Base-by-base conservation (phyloP, 2,797 vertebrate genomes). In the Ptychobarbus kaznakovi region DNA sequence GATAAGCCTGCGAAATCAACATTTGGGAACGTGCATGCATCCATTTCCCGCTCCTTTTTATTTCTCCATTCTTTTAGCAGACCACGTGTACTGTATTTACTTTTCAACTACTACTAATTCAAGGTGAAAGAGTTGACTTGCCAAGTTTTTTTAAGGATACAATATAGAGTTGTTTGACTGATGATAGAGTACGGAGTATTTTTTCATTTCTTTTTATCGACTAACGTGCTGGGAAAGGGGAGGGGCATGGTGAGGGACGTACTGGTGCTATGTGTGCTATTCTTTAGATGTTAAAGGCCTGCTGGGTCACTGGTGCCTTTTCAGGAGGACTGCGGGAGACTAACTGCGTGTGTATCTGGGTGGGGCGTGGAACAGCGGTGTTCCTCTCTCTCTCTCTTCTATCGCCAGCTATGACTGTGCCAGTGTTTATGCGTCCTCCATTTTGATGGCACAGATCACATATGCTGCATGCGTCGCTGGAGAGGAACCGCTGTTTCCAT, bases 381-480 rank as follows among this genome's bases (percentile, higher is more conserved):
- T 72, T 81, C 49, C 63, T 42, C 40, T 42, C 40, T 42, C 40
- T 85, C 77, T 80, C 83, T 75, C 79, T 58, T 63, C 53, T 74
- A 58, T 82, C 40, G 25, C 80, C 16, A 7, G 74, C 22, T 61
- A 68, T 80, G 85, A 81, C 82, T 80, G 81, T 86, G 85, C 78
- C 87, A 86, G 85, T 84, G 72, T 85, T 84, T 75, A 79, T 83
- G 82, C 74, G 79, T 78, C 89, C 88, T 90, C 89, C 89, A 90
- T 90, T 90, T 90, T 90, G 89, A 89, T 90, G 88, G 88, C 88
- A 89, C 88, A 82, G 88, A 89, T 90, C 82, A 84, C 86, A 90
- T 89, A 88, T 87, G 84, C 84, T 85, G 85, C 82, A 85, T 83
- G 85, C 79, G 72, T 78, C 61, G 78, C 65, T 58, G 76, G 49